Base-by-base conservation (phyloP, 1,140 invertebrate genomes). In the Hyles euphorbiae region DNA sequence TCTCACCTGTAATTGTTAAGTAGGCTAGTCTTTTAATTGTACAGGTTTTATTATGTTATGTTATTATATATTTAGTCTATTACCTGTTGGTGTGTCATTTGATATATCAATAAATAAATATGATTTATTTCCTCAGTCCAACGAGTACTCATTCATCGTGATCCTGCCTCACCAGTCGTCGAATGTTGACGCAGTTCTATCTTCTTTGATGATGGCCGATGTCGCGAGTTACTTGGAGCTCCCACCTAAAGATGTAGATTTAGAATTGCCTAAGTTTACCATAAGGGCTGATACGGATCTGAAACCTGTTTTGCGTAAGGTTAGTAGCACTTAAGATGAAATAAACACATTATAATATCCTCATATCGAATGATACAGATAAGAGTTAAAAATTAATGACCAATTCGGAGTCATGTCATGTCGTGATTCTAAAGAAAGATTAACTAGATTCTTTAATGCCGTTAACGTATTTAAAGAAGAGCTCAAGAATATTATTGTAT, bases 231-330 rank as follows among this genome's bases (percentile, higher is more conserved):
- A 94, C 22, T 64, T 92, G 0, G 74, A 79, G 8, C 83, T 77
- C 53, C 68, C 90, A 7, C 70, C 83, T 12, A 70, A 77, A 12
- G 91, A 93, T 67, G 79, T 93, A 0, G 66, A 87, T n/a, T 66
- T 95, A 3, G 77, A 89, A 50, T 67, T 96, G 32, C 94, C 94
- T 0, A 92, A 90, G 72, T 95, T 95, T 69, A 91, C 83, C 12
- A 81, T 94, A 3, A 90, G 92, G 58, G 91, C 83, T 49, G 90
- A 90, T 48, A 81, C 89, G 4, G 85, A 93, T 63, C 70, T 95
- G 45, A 75, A 79, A 5, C 62, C 83, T 58, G 49, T 44, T 46
- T 52, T 60, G n/a, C 49, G 44, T 55, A 53, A 33, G 7, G 10
- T 60, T 12, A 52, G 55, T 51, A 55, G 45, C 48, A 49, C 22